Evolutionary conservation across 2,113 vertebrate genomes (phyloP).

Genomic region (Excalfactoria chinensis): DNA sequence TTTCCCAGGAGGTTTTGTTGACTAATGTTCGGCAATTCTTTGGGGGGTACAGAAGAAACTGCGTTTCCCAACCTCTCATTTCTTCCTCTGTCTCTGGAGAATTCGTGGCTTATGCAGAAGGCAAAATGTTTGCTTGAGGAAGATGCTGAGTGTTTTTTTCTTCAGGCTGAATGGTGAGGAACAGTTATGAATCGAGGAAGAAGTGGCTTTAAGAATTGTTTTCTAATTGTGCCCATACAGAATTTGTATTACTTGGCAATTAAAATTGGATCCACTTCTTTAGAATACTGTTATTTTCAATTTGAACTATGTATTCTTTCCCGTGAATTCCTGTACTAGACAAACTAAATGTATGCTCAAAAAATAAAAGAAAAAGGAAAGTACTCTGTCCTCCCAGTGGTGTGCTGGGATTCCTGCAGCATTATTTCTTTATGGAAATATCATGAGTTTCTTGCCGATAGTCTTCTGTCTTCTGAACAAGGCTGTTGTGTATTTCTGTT

Average conservation of each 20-base stretch:
- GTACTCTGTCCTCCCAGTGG: neutral
- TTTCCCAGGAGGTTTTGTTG: no score
- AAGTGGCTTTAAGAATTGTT: neutral
- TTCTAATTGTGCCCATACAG: neutral
- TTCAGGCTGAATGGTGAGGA: neutral
- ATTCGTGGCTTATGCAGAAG: conserved; percentile 12
- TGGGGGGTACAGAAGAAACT: neutral
- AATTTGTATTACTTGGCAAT: neutral
- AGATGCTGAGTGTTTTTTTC: neutral
- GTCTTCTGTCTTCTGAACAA: conserved; percentile 32
- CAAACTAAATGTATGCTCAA: neutral
- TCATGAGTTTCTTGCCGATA: neutral
- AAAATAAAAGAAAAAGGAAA: neutral
- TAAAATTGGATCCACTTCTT: neutral
- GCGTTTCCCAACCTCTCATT: neutral
- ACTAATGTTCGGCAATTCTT: neutral
- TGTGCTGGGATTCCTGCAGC: neutral
- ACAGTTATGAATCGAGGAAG: neutral
- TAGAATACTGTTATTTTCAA: neutral
- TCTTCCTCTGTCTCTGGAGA: neutral
- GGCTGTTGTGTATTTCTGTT: conserved; percentile 40
- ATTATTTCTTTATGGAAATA: conserved; percentile 19
- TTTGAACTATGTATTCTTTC: neutral
- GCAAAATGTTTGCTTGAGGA: neutral
- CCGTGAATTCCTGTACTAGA: neutral